Evolutionary conservation across 2,888 invertebrate species (phyloP).

Genomic region (Coleophora flavipennella): DNA sequence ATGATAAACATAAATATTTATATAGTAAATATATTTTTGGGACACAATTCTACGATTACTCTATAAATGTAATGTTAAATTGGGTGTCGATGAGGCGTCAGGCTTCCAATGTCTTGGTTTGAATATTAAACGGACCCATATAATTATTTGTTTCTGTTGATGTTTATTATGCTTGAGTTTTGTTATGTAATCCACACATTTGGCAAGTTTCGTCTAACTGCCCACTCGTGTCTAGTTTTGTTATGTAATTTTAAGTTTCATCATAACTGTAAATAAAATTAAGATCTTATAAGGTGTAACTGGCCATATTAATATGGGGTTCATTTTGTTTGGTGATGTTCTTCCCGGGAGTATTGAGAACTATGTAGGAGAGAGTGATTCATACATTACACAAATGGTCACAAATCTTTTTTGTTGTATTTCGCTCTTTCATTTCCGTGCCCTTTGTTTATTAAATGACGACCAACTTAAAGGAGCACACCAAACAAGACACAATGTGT

Average conservation of each 20-base stretch:
- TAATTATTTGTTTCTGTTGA: conserved; percentile 57
- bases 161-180: conserved; percentile 60
- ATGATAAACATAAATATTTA: no score
- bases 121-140: conserved; percentile 27
- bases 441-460: no score
- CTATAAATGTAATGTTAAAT: background rate
- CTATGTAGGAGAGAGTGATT: no score
- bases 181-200: conserved; percentile 59
- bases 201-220: conserved; percentile 54
- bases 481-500: conserved; percentile 23
- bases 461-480: conserved; percentile 10
- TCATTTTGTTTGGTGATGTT: conserved; percentile 2
- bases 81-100: background rate
- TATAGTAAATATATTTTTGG: no score
- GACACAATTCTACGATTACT: no score
- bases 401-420: background rate
- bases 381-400: no score
- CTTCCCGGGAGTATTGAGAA: background rate
- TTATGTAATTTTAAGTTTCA: conserved; percentile 70
- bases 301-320: conserved; percentile 35
- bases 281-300: conserved; percentile 51
- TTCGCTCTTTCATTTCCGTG: background rate
- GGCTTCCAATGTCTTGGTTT: conserved; percentile 20
- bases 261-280: conserved; percentile 57
- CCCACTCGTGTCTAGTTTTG: conserved; percentile 60